Evolutionary conservation across 1,140 invertebrate species (phyloP).

Genomic region (Drosophila pectinifera): DNA sequence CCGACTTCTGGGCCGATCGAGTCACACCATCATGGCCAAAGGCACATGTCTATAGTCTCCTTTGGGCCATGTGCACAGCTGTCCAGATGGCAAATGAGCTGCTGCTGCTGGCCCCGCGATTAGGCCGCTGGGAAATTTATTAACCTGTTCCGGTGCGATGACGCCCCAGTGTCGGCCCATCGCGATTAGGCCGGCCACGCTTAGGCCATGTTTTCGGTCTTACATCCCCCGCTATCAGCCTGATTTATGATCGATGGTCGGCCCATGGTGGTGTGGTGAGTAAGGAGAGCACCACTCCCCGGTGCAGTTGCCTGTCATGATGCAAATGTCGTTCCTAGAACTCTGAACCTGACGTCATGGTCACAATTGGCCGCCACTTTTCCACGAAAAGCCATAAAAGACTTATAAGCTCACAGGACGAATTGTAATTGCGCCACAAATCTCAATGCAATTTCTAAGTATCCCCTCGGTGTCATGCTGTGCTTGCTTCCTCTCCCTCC

Average conservation of each 20-base stretch:
- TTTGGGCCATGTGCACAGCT: conserved; percentile 21
- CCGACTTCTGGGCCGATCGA: conserved; percentile 26
- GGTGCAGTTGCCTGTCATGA: conserved; percentile 17
- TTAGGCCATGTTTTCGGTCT: conserved; percentile 38
- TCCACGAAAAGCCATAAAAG: conserved; percentile 40
- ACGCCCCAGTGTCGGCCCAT: conserved; percentile 55
- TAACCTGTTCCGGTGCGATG: conserved; percentile 77
- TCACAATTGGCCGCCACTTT: conserved; percentile 27
- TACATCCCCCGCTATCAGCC: conserved; percentile 27
- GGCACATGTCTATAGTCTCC: conserved; percentile 15
- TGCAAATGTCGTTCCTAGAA: conserved; percentile 20
- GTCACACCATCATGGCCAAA: conserved; percentile 20
- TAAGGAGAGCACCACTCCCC: conserved; percentile 19
- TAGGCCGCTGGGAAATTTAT: conserved; percentile 75
- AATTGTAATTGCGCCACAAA: conserved; percentile 57
- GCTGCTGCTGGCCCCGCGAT: conserved; percentile 31
- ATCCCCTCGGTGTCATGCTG: conserved; percentile 53
- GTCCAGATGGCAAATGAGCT: conserved; percentile 49
- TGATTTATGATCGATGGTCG: conserved; percentile 56
- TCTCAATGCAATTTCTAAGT: conserved; percentile 73
- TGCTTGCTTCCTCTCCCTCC: neutral
- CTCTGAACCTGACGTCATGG: conserved; percentile 37
- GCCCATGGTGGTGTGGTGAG: conserved; percentile 18
- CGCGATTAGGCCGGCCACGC: conserved; percentile 56
- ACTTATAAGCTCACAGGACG: conserved; percentile 31